Evolutionary conservation across 2,113 vertebrate genomes (phyloP).

Genomic region (Brachyistius frenatus): DNA sequence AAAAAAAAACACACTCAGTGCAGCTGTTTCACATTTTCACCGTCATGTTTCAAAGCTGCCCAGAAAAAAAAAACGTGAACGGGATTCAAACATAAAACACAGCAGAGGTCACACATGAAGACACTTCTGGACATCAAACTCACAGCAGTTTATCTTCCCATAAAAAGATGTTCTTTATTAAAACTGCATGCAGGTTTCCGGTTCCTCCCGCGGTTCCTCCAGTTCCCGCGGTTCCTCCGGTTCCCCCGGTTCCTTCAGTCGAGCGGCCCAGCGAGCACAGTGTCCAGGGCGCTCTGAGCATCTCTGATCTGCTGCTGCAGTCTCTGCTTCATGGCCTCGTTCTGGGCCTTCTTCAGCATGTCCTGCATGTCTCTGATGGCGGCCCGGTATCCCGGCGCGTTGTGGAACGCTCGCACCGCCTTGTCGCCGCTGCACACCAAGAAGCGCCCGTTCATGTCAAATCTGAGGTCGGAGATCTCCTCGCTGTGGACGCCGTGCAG

Average conservation of each 20-base stretch:
- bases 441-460: conserved; percentile 90
- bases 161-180: conserved; percentile 78
- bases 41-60: background rate
- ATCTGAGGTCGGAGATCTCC: conserved; percentile 85
- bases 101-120: background rate
- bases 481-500: conserved; percentile 85
- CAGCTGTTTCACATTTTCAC: background rate
- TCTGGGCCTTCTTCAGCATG: conserved; percentile 89
- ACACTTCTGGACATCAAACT: background rate
- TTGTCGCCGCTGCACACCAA: conserved; percentile 91
- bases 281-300: conserved; percentile 87
- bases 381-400: conserved; percentile 89
- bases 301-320: conserved; percentile 90
- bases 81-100: background rate
- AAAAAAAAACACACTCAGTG: background rate
- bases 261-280: conserved; percentile 79
- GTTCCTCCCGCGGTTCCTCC: conserved; percentile 13
- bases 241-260: conserved; percentile 33
- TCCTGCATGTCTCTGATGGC: conserved; percentile 90
- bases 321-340: conserved; percentile 88
- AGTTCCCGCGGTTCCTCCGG: conserved; percentile 15
- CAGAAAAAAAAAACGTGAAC: background rate
- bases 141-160: conserved; percentile 27
- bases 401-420: conserved; percentile 91
- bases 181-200: conserved; percentile 69